Evolutionary conservation across 2,113 vertebrate species (phyloP).

Genomic region (Scomber scombrus): DNA sequence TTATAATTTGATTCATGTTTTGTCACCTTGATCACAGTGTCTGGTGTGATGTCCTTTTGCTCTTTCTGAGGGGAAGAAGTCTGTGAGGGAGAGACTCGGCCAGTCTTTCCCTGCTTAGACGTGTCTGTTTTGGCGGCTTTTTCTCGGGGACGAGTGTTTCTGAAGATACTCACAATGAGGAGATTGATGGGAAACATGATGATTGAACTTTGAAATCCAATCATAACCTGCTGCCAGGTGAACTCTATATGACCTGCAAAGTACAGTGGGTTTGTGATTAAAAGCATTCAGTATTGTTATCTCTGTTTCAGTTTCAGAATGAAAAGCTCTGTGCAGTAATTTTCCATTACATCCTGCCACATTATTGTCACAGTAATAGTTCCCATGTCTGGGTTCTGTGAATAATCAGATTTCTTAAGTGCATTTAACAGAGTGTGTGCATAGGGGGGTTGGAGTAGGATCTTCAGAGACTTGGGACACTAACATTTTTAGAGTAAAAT

Average conservation of each 20-base stretch:
- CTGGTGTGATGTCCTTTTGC: slow-evolving; percentile 86
- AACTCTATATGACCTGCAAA: slow-evolving; percentile 92
- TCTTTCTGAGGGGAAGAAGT: slow-evolving; percentile 66
- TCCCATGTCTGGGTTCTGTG: neutral
- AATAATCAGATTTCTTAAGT: neutral
- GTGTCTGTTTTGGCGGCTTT: slow-evolving; percentile 58
- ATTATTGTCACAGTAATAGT: neutral
- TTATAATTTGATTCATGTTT: neutral
- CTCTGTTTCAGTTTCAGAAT: no score
- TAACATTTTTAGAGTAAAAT: no score
- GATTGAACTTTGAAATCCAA: slow-evolving; percentile 94
- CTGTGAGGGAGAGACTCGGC: slow-evolving; percentile 77
- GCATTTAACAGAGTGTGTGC: no score
- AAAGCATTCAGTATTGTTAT: no score
- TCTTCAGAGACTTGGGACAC: no score
- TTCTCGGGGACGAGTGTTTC: slow-evolving; percentile 84
- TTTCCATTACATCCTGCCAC: no score
- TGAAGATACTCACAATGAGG: slow-evolving; percentile 96
- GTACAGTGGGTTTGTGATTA: neutral
- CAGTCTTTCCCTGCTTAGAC: slow-evolving; percentile 78
- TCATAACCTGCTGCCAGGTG: slow-evolving; percentile 97
- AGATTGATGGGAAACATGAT: slow-evolving; percentile 98
- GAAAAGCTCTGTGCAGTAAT: no score
- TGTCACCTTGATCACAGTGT: slow-evolving; percentile 89
- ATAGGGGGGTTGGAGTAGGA: no score